phyloP scores from a whole-genome alignment of 2,888 invertebrate species.

The Lumbricus terrestris region DNA sequence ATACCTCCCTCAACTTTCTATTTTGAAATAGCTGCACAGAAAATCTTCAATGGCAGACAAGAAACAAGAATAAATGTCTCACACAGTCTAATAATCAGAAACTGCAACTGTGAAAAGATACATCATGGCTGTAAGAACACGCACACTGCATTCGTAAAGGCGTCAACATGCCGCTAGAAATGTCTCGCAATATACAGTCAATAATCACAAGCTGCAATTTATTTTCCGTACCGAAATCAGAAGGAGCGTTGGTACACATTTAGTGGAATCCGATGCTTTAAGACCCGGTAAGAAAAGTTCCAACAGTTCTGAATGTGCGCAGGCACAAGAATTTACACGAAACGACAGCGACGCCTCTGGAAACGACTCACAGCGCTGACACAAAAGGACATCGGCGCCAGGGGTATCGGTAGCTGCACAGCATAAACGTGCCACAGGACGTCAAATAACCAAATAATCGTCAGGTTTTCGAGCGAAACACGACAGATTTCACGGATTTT shows the following conservation, averaged over 20 bases:
- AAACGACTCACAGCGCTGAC: neutral
- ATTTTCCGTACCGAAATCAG: neutral
- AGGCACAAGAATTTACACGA: neutral
- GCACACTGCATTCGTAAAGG: neutral
- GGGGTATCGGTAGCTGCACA: neutral
- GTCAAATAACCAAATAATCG: neutral
- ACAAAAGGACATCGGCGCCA: neutral
- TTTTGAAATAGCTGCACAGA: neutral
- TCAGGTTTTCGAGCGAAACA: neutral
- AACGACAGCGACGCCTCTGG: neutral
- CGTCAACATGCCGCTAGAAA: conserved; percentile 3
- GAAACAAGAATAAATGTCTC: conserved; percentile 3
- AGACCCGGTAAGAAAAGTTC: neutral
- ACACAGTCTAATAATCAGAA: neutral
- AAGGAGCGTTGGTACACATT: neutral
- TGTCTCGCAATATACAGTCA: neutral
- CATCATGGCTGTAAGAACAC: neutral
- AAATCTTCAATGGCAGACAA: neutral
- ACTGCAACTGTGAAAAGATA: neutral
- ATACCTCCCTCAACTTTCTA: neutral
- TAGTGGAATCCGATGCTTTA: neutral
- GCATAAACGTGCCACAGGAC: neutral
- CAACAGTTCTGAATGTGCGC: conserved; percentile 7
- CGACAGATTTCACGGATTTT: neutral
- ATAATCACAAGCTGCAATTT: neutral